A percentile compares a stretch with the other conserved stretches of the same genome.
These are phyloP conservation scores for Aporophyla lueneburgensis DNA, from an alignment of 2,888 invertebrate species.

Conservation along the genomic window DNA sequence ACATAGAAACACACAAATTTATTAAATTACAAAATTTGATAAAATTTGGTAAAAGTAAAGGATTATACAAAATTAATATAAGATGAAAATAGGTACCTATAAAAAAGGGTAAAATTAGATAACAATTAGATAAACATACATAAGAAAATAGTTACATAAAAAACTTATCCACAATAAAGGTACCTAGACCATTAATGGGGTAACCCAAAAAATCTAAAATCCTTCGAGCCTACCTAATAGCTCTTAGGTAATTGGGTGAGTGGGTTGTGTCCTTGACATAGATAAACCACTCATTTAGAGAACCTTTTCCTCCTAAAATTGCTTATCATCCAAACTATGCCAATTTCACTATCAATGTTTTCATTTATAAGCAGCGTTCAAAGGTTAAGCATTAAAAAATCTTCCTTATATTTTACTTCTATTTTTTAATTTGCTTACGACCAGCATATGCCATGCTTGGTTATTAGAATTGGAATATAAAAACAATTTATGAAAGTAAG, in stretches of 20 bases:
- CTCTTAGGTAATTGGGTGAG: neutral
- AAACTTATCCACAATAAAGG: neutral
- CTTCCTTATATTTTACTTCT: neutral
- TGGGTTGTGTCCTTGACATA: neutral
- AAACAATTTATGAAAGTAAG: neutral
- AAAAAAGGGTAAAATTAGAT: no score
- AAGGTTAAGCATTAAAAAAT: neutral
- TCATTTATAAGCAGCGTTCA: neutral
- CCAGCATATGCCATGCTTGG: neutral
- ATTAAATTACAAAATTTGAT: no score
- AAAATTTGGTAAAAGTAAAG: no score
- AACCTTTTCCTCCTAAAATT: neutral
- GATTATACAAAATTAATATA: no score
- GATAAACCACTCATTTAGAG: neutral
- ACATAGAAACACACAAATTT: no score
- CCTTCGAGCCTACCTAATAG: neutral
- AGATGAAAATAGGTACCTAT: no score
- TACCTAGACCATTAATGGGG: neutral
- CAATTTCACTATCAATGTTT: neutral
- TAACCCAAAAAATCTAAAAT: neutral
- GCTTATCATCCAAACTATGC: neutral
- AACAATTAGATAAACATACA: no score
- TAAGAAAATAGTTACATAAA: no score
- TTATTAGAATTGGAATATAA: neutral
- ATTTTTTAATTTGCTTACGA: neutral